Base-by-base conservation (phyloP, 2,113 vertebrate genomes). In the Anoplopoma fimbria region DNA sequence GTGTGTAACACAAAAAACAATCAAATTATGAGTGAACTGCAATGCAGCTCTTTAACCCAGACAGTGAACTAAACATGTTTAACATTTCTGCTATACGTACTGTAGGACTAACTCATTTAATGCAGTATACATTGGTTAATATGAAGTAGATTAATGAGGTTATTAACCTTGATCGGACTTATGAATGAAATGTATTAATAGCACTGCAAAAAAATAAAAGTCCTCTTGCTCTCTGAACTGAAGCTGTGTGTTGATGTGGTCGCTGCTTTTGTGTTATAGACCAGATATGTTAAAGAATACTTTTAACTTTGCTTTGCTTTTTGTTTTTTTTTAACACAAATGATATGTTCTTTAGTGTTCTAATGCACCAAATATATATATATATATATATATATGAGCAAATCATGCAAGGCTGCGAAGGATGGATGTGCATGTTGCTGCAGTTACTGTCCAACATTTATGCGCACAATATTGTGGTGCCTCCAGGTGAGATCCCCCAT, bases 21-120 rank as follows among this genome's bases (percentile, higher is more conserved):
- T 19, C 10, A 38, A 25, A 29, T 4, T 34, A 33, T 10, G 2
- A 38, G 3, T 51, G 38, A 10, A 53, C 34, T 79, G 47, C 49
- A 68, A 25, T 25, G 76, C 77, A 83, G 89, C 79, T 83, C 75
- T 74, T 63, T 45, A 34, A 70, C 67, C 33, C 79, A 12, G 49
- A 42, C 65, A 29, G 34, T 61, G 61, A 65, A 82, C 21, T 64
- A 5, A 47, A 64, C 38, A 23, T 25, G 14, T 75, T 15, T 67
- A 55, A 31, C 7, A 33, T 42, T 69, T 70, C 33, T 73, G 23
- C 57, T 75, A 13, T 14, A 25, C 17, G 15, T 57, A 15, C 51
- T 45, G 42, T 64, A 55, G 61, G 72, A 49, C 53, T 47, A 27
- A 79, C n/a, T 5, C 36, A 49, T 71, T 69, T 34, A 45, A 60